A percentile compares a stretch with the other conserved stretches of the same genome.
Conservation (phyloP, 2,113 vertebrate genomes). For the Mungos mungo region DNA sequence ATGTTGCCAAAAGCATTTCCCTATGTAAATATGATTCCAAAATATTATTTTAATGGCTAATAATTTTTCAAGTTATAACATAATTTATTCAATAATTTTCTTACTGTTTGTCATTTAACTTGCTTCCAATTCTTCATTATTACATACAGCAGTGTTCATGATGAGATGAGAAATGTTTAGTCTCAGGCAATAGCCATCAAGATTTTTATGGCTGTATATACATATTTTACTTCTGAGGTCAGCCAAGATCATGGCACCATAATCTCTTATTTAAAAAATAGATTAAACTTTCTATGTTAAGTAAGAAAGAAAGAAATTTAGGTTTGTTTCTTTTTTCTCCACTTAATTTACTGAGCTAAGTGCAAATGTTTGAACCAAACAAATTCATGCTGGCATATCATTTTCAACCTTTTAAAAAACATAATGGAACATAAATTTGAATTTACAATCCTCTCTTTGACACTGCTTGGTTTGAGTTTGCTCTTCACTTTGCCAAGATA, state of each 20-base stretch:
- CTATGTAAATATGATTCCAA: constrained; percentile 1
- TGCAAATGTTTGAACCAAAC: constrained; percentile 21
- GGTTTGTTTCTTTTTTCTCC: background rate
- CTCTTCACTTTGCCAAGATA: constrained; percentile 15
- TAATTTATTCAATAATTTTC: constrained; percentile 17
- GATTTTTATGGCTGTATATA: background rate
- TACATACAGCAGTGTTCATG: background rate
- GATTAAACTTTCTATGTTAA: background rate
- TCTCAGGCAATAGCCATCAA: background rate
- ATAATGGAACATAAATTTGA: constrained; percentile 20
- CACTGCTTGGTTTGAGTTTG: background rate
- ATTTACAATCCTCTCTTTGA: background rate
- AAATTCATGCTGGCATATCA: background rate
- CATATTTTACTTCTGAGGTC: background rate
- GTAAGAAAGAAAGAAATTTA: background rate
- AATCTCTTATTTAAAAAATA: constrained; percentile 23
- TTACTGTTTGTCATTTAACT: background rate
- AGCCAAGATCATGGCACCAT: background rate
- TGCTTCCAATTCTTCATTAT: constrained; percentile 12
- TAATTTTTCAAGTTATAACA: constrained; percentile 25
- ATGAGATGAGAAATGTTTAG: background rate
- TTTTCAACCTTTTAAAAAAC: constrained; percentile 16
- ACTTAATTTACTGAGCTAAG: constrained; percentile 40
- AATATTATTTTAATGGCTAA: background rate
- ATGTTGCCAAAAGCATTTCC: background rate